phyloP scores from a whole-genome alignment of 2,113 vertebrate species.

The Coptodon rendalli region DNA sequence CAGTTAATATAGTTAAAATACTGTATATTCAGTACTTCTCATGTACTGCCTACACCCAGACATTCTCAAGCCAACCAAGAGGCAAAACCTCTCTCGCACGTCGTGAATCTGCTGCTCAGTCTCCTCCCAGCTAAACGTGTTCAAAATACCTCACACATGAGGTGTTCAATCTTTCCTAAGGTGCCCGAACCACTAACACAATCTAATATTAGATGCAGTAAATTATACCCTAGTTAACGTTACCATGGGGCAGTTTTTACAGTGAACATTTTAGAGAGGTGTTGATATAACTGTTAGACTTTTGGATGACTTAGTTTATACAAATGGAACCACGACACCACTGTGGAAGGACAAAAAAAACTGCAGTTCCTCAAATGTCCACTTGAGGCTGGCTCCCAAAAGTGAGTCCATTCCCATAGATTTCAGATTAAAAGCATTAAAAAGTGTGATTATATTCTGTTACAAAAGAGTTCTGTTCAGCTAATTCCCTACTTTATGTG shows the following conservation, averaged over 20 bases:
- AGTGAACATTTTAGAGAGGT: neutral
- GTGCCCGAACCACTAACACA: neutral
- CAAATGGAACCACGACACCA: too few species aligned
- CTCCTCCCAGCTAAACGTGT: neutral
- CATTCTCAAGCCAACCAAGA: neutral
- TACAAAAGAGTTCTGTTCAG: neutral
- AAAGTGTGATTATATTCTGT: neutral
- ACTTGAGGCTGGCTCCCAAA: neutral
- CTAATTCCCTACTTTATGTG: neutral
- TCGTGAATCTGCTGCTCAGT: accelerated
- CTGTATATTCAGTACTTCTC: neutral
- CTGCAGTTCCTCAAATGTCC: neutral
- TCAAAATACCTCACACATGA: neutral
- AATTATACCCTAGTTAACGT: neutral
- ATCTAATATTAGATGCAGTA: neutral
- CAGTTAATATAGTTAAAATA: neutral
- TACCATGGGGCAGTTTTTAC: neutral
- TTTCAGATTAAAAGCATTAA: neutral
- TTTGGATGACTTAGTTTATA: accelerated
- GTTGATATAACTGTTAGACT: neutral
- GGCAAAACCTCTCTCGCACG: accelerated
- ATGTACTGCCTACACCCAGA: neutral
- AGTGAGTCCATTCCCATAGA: accelerated
- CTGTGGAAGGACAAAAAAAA: neutral
- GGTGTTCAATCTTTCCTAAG: neutral